phyloP scores from a whole-genome alignment of 2,113 vertebrate genomes.

The Benitochromis conjunctus region DNA sequence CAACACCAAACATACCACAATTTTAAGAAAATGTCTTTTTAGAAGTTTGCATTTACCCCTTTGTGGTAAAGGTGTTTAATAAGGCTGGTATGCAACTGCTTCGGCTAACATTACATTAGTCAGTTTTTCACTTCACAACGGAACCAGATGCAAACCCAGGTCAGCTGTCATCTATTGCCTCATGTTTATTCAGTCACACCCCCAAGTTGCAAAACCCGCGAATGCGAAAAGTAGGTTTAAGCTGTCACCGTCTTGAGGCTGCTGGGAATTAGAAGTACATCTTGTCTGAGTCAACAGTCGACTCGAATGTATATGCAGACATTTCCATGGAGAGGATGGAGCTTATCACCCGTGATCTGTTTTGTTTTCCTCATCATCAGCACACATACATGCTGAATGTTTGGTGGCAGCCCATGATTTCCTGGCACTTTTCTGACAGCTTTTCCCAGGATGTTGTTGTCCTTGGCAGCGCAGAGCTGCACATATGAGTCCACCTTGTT shows the following conservation, averaged over 20 bases:
- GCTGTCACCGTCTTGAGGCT: background rate
- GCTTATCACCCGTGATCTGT: slow-evolving; percentile 7
- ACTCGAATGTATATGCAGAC: background rate
- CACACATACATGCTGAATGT: background rate
- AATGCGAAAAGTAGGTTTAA: background rate
- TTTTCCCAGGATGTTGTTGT: slow-evolving; percentile 7
- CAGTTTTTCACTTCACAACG: background rate
- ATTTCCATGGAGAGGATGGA: slow-evolving; percentile 7
- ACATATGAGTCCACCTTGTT: slow-evolving; percentile 8
- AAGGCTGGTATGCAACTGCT: no score
- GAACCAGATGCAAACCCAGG: background rate
- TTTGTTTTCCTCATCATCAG: slow-evolving; percentile 14
- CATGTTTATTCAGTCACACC: background rate
- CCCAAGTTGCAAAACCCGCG: background rate
- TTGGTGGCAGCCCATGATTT: background rate
- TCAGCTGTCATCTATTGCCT: background rate
- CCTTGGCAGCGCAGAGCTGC: slow-evolving; percentile 21
- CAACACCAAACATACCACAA: background rate
- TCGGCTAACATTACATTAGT: background rate
- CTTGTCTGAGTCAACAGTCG: background rate
- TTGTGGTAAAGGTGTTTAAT: no score
- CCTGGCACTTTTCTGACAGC: slow-evolving; percentile 22
- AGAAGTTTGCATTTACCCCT: background rate
- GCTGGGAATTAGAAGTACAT: background rate
- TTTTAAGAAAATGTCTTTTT: background rate